Base-by-base conservation (phyloP, 1,140 invertebrate genomes). In the Drosophila tropicalis region DNA sequence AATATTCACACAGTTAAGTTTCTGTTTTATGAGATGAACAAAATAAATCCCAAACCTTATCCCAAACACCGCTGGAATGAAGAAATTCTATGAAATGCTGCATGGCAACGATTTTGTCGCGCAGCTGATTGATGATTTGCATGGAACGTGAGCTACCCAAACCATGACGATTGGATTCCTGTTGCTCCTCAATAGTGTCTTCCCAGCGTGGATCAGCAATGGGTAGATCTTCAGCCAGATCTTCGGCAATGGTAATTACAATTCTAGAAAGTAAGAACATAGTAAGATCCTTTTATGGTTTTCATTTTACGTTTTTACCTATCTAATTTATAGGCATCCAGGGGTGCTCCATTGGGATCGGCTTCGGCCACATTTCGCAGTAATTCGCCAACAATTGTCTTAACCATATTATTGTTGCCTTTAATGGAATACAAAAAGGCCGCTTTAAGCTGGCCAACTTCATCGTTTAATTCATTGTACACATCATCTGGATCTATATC, bases 211-310 rank as follows among this genome's bases (percentile, higher is more conserved):
- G 98, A 94, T 99, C 98, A 56, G 96, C 95, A 1, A 95, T 95
- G 6, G 98, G 98, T 73, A 95, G 95, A 93, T 98, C 97, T 92
- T 98, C 96, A 54, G 98, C 95, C 61, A 98, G 93, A 84, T 97
- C 96, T 67, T 94, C 93, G 64, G 96, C 96, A 0, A 97, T 94
- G 47, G 93, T 93, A n/a, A 96, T 90, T 44, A 97, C 95, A 25
- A 95, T 92, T 61, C 94, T 94, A 92, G 4, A 5, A 3, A 13
- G 22, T 3, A 25, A 40, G 2, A 13, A 54, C 22, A 1, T 17
- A 2, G 34, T 4, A 25, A 25, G 22, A n/a, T n/a, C n/a, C n/a
- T n/a, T n/a, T n/a, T n/a, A n/a, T n/a, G n/a, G n/a, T n/a, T n/a
- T n/a, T n/a, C n/a, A n/a, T n/a, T n/a, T n/a, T n/a, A n/a, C n/a